These are phyloP conservation scores for Melanotaenia nigrans DNA, from an alignment of 2,797 vertebrate species.

Conservation along the genomic window DNA sequence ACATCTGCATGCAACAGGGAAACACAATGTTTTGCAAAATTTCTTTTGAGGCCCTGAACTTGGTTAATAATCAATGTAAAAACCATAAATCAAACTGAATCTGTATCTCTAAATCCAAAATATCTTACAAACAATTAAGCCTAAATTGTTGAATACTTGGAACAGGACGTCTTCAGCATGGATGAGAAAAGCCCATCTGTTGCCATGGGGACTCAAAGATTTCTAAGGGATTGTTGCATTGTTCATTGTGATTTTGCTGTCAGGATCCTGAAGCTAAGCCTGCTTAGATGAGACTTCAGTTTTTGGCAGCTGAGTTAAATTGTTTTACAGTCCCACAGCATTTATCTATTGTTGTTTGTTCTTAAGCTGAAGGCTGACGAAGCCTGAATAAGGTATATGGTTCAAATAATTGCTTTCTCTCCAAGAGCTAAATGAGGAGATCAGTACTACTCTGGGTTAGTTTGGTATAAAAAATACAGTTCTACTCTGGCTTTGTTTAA, in stretches of 20 bases:
- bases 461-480: not conserved
- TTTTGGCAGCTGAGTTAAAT: conserved; percentile 27
- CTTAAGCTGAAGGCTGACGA: conserved; percentile 15
- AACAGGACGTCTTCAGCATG: no score
- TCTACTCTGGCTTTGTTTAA: not conserved
- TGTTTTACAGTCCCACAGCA: conserved; percentile 3
- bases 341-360: conserved; percentile 15
- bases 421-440: conserved; percentile 6
- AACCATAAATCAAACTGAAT: no score
- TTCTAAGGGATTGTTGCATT: no score
- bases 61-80: no score
- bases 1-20: no score
- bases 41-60: no score
- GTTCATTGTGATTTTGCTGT: not conserved
- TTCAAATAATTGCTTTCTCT: not conserved
- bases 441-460: conserved; percentile 7
- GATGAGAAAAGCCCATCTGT: no score
- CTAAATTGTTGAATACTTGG: no score
- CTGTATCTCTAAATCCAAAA: no score
- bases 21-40: no score
- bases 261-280: conserved; percentile 14
- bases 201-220: no score
- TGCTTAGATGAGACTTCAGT: conserved; percentile 30
- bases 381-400: conserved; percentile 2
- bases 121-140: no score